Base-by-base conservation (phyloP, 2,797 vertebrate species). In the Agapornis canus region DNA sequence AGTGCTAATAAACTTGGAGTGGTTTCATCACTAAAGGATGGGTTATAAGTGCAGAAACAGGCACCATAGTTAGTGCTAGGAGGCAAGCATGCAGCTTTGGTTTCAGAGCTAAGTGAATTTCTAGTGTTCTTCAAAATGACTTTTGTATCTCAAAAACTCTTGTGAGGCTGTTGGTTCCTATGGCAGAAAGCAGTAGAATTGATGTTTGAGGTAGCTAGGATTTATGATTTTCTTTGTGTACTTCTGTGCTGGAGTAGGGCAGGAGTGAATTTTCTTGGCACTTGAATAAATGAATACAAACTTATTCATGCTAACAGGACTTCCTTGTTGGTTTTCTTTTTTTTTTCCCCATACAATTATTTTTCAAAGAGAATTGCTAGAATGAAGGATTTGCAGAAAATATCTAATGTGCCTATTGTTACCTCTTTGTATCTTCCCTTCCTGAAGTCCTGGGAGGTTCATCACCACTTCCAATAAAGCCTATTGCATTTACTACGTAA, bases 61-160 rank as follows among this genome's bases (percentile, higher is more conserved):
- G 49, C 47, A 69, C 73, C 3, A 3, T 4, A 89, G 63, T 52
- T 49, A 45, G 40, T 37, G 56, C 56, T 60, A 29, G 71, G 61
- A 82, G 68, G 43, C 48, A 82, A 70, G 60, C 3, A 2, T 42
- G 60, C 32, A 42, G 60, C 47, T 73, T 90, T 87, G 25, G 21
- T 80, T 77, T 73, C 51, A 73, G 56, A 63, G 39, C 56, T 89
- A 59, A 77, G 86, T 92, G 31, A 85, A 66, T 80, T 91, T 89
- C 66, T 63, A 40, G 10, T 70, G 35, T 69, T 82, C 47, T 21
- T 86, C 59, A 42, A 42, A 57, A 43, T 1, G 6, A 77, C 40
- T 82, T 80, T 45, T 73, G n/a, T 85, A 26, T 85, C 76, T 85
- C 49, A 49, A 27, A 87, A 87, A 37, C 60, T 5, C 6, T 64